These are phyloP conservation scores for Thrips palmi DNA, from an alignment of 1,140 invertebrate species.

Conservation along the genomic window DNA sequence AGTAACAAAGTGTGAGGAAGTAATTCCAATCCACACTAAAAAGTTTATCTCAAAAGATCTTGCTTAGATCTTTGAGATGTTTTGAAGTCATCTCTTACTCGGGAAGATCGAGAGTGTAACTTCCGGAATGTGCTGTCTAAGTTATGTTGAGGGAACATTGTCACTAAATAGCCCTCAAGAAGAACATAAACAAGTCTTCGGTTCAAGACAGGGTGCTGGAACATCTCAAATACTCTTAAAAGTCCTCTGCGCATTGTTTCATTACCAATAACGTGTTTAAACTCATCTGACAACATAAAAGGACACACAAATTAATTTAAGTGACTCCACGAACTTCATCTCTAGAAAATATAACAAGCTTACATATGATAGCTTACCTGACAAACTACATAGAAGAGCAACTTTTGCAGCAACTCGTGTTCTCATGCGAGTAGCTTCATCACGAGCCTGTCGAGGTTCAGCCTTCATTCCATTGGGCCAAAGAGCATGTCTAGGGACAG, in stretches of 20 bases:
- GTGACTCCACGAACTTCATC: slow-evolving; percentile 8
- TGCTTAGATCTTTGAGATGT: no score
- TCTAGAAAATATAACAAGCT: neutral
- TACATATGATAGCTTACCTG: slow-evolving; percentile 32
- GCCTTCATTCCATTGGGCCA: slow-evolving; percentile 58
- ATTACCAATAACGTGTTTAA: slow-evolving; percentile 78
- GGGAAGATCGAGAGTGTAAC: slow-evolving; percentile 38
- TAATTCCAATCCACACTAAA: no score
- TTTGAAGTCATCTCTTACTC: slow-evolving; percentile 20
- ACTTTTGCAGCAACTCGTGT: slow-evolving; percentile 73
- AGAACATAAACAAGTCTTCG: slow-evolving; percentile 71
- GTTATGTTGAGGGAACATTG: slow-evolving; percentile 55
- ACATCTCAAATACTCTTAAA: slow-evolving; percentile 70
- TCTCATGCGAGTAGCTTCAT: slow-evolving; percentile 52
- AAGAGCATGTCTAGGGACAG: slow-evolving; percentile 40
- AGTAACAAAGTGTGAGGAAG: no score
- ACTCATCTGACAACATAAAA: slow-evolving; percentile 47
- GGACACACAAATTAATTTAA: slow-evolving; percentile 12
- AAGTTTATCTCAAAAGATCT: no score
- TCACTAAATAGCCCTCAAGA: slow-evolving; percentile 59
- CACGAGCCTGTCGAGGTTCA: slow-evolving; percentile 38
- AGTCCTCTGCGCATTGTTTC: slow-evolving; percentile 77
- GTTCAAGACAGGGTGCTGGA: slow-evolving; percentile 73
- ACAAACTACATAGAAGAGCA: slow-evolving; percentile 55
- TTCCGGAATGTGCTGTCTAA: slow-evolving; percentile 41